Base-by-base conservation (phyloP, 2,797 vertebrate genomes). In the Coregonus sp. region DNA sequence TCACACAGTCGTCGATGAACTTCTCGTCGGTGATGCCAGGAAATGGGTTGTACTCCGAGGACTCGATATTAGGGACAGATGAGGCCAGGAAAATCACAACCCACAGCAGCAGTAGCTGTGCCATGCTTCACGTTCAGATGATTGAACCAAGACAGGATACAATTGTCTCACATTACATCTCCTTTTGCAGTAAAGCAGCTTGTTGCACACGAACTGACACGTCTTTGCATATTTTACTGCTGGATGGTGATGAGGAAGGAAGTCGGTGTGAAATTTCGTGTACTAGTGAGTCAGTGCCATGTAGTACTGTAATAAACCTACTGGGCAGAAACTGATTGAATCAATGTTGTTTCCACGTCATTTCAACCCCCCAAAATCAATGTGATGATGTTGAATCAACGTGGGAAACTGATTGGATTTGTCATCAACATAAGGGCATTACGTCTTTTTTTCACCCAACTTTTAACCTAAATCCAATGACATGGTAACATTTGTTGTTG, bases 1-100 rank as follows among this genome's bases (percentile, higher is more conserved):
- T 31, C 75, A 92, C 74, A 29, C 91, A 92, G 1, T 87, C 74
- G 0, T 75, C 7, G 0, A 90, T 87, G 25, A 93, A 93, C 0
- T 7, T 61, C 5, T 1, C 3, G 3, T 92, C 82, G 0, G 33
- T 84, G 61, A 92, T 90, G 20, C 81, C 82, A 20, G 90, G 89
- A 20, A 92, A 56, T 0, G 16, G 80, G 6, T 4, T 14, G n/a
- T 12, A 15, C 2, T 40, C 20, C 0, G 52, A 33, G 1, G 25
- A 16, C 74, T 11, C 75, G 78, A 73, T 11, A 81, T 25, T 47
- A 47, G 9, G 6, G 35, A 74, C 12, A 29, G 37, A 14, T 18
- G 29, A 25, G 5, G 4, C 35, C 50, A 75, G 29, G 9, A 15
- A 3, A 56, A 75, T 18, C 75, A 75, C 77, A 9, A 9, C 16